Percentiles rank a stretch among this genome's conserved stretches.
Conservation (phyloP, 2,888 invertebrate genomes). For the Apamea epomidion region DNA sequence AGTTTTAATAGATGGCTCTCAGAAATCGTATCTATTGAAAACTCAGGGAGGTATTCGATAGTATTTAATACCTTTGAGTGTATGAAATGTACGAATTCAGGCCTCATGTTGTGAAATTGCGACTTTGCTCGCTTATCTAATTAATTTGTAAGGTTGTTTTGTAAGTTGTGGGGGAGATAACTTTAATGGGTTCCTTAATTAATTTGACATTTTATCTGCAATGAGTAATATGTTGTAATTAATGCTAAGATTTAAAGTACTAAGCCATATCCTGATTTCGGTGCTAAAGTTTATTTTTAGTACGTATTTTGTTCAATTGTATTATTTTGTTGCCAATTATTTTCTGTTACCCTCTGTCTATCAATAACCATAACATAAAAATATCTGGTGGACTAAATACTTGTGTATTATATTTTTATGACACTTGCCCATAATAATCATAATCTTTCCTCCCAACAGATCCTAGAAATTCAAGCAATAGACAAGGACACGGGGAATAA, state of each 20-base stretch:
- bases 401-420: not conserved
- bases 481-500: constrained; percentile 99
- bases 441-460: constrained; percentile 87
- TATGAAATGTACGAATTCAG: not conserved
- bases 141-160: constrained; percentile 54
- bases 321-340: not conserved
- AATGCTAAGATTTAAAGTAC: constrained; percentile 22
- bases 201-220: constrained; percentile 51
- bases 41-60: not conserved
- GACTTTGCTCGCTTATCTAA: constrained; percentile 44
- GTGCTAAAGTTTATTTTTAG: constrained; percentile 1
- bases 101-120: constrained; percentile 19
- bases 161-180: constrained; percentile 39
- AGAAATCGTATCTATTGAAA: not conserved
- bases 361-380: not conserved
- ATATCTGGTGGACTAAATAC: not conserved
- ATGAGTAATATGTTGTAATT: constrained; percentile 46
- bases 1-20: not conserved
- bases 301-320: not conserved
- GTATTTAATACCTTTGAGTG: not conserved
- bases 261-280: constrained; percentile 13
- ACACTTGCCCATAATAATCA: not conserved
- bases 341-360: not conserved
- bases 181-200: constrained; percentile 51
- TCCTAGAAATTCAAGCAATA: constrained; percentile 96